A percentile compares a stretch with the other conserved stretches of the same genome.
Evolutionary conservation across 2,888 invertebrate species (phyloP).

Genomic region (Alloscopus bannaensis): DNA sequence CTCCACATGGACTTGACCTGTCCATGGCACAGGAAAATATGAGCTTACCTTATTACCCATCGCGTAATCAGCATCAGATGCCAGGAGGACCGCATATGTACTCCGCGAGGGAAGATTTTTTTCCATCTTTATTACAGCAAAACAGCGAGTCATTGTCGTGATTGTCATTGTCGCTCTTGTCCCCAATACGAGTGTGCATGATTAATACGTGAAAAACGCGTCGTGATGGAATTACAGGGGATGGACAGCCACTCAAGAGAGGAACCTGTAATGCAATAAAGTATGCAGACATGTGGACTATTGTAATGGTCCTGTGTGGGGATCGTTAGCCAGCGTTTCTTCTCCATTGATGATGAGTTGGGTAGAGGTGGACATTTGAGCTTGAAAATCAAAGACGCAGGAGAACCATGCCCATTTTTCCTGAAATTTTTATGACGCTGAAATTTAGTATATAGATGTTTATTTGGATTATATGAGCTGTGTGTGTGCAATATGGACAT

Average conservation of each 20-base stretch:
- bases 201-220: slow-evolving; percentile 39
- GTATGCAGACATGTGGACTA: too few relatives aligned
- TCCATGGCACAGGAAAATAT: too few relatives aligned
- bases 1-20: neutral
- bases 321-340: neutral
- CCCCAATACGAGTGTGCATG: slow-evolving; percentile 34
- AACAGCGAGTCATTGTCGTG: slow-evolving; percentile 22
- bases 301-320: neutral
- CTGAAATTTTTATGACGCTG: slow-evolving; percentile 2
- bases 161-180: slow-evolving; percentile 48
- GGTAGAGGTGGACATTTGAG: neutral
- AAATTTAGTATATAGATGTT: slow-evolving; percentile 1
- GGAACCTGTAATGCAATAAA: too few relatives aligned
- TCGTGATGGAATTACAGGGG: slow-evolving; percentile 20
- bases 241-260: too few relatives aligned
- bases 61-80: too few relatives aligned
- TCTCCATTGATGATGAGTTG: neutral
- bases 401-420: slow-evolving; percentile 15
- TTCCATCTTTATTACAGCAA: too few relatives aligned
- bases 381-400: too few relatives aligned
- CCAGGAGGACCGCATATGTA: too few relatives aligned
- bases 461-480: neutral
- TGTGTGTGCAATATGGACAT: slow-evolving; percentile 23
- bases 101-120: neutral
- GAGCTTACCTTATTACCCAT: too few relatives aligned